phyloP scores from a whole-genome alignment of 2,888 invertebrate genomes.

The Harpalus rubripes region DNA sequence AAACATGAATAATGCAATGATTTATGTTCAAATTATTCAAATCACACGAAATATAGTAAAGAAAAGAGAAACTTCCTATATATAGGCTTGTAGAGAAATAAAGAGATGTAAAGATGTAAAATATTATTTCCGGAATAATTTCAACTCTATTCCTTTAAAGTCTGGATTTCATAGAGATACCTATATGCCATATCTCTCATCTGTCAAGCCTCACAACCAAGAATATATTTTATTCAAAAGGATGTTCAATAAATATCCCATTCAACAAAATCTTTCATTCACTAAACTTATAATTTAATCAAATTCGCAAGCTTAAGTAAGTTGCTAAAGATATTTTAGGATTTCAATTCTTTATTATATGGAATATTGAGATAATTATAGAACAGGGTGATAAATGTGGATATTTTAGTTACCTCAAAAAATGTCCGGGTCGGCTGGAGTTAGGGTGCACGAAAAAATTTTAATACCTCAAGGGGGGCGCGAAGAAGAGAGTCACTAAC shows the following conservation, averaged over 20 bases:
- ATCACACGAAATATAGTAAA: not conserved
- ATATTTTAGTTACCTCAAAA: too few species aligned
- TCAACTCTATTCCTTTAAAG: not conserved
- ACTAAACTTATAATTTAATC: not conserved
- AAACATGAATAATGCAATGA: not conserved
- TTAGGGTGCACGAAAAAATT: too few species aligned
- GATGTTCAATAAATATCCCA: not conserved
- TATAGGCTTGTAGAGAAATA: not conserved
- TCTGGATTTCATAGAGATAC: not conserved
- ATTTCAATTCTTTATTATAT: not conserved
- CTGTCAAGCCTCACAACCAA: not conserved
- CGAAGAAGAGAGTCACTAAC: too few species aligned
- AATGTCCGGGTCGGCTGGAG: too few species aligned
- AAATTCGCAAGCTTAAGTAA: not conserved
- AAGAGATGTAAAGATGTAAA: not conserved
- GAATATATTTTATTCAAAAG: constrained; percentile 6
- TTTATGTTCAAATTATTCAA: not conserved
- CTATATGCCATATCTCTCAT: constrained; percentile 6
- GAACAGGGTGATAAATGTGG: too few species aligned
- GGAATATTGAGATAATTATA: too few species aligned
- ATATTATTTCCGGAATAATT: not conserved
- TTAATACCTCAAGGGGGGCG: too few species aligned
- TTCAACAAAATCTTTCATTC: not conserved
- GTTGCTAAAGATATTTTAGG: not conserved
- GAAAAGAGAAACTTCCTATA: not conserved